A percentile compares a stretch with the other conserved stretches of the same genome.
Conservation (phyloP, 2,113 vertebrate genomes). For the Strix uralensis region DNA sequence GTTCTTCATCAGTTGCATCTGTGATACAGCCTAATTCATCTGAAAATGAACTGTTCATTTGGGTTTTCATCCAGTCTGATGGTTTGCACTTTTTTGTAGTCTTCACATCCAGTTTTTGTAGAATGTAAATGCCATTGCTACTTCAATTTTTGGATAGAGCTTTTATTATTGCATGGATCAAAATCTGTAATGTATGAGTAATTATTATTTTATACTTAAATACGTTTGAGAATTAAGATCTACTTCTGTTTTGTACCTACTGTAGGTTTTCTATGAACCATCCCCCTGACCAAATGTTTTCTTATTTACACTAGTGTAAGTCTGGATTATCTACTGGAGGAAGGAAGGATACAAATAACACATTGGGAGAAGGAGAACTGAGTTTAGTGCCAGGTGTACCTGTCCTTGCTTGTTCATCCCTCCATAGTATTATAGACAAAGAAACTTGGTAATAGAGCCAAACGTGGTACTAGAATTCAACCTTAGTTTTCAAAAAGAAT, state of each 20-base stretch:
- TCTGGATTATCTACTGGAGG: not conserved
- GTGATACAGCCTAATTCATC: constrained; percentile 36
- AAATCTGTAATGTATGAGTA: constrained; percentile 20
- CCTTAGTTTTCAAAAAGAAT: not conserved
- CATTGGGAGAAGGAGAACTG: accelerated
- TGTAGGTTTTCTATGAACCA: not conserved
- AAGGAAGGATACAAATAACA: not conserved
- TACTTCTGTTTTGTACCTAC: not conserved
- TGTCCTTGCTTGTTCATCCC: not conserved
- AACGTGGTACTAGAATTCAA: accelerated
- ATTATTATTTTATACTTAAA: not conserved
- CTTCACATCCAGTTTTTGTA: not conserved
- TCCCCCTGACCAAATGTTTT: accelerated
- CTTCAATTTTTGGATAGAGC: not conserved
- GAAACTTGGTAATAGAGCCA: not conserved
- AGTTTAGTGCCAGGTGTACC: not conserved
- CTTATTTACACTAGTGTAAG: accelerated
- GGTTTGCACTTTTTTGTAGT: not conserved
- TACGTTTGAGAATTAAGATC: not conserved
- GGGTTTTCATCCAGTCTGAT: constrained; percentile 40
- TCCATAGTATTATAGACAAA: accelerated
- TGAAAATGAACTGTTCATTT: not conserved
- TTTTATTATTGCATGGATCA: not conserved
- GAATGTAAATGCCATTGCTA: not conserved
- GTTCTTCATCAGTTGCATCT: constrained; percentile 78